phyloP scores from a whole-genome alignment of 2,888 invertebrate species.

The Pinctada fucata region DNA sequence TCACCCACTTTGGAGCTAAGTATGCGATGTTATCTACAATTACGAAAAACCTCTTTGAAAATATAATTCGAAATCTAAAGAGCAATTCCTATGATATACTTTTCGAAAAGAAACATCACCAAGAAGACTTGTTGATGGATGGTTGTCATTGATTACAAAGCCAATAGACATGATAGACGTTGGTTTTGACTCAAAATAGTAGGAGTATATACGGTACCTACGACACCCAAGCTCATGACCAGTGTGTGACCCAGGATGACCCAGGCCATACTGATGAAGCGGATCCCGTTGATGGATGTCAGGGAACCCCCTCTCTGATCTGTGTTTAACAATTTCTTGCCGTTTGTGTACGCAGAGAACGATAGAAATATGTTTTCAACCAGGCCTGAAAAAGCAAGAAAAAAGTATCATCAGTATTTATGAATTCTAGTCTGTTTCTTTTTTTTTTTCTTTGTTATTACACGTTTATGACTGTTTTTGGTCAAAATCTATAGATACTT shows the following conservation, averaged over 20 bases:
- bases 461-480: no score
- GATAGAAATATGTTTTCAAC: conserved; percentile 35
- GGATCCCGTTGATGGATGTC: conserved; percentile 84
- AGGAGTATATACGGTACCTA: not conserved
- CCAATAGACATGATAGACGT: no score
- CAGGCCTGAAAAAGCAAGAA: not conserved
- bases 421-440: no score
- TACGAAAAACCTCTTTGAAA: no score
- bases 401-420: no score
- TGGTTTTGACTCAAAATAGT: no score
- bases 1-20: not conserved
- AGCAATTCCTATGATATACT: no score
- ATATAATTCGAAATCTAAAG: no score
- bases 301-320: conserved; percentile 70
- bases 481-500: no score
- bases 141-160: not conserved
- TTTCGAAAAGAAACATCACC: not conserved
- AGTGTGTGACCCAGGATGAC: conserved; percentile 67
- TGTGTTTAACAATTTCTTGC: conserved; percentile 48
- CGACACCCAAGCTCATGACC: not conserved
- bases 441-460: no score
- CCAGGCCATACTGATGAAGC: conserved; percentile 77
- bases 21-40: not conserved
- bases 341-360: conserved; percentile 61
- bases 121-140: no score